Conservation (phyloP, 2,797 vertebrate genomes). For the Glossophaga mutica region DNA sequence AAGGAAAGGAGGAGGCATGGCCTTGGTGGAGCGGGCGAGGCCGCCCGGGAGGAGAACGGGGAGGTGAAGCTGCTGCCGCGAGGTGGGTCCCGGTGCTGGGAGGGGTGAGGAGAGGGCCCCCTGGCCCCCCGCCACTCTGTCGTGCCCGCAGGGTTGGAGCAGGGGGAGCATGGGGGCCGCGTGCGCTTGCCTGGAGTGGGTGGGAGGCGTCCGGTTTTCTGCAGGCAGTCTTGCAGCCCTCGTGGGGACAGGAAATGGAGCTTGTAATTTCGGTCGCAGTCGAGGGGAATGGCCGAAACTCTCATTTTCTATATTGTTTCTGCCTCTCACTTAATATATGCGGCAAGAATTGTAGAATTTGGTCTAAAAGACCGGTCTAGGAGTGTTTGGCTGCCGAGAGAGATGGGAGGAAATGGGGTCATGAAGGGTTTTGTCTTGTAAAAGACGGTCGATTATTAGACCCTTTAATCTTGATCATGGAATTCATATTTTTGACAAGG, state of each 20-base stretch:
- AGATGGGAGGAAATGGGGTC: background rate
- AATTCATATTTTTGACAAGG: background rate
- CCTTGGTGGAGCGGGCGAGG: constrained; percentile 79
- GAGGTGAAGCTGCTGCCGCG: constrained; percentile 85
- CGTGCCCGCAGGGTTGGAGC: background rate
- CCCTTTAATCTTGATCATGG: background rate
- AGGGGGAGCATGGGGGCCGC: background rate
- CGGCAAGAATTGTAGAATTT: background rate
- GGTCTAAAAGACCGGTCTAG: background rate
- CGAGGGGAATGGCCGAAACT: background rate
- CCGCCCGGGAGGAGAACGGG: constrained; percentile 89
- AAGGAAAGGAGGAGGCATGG: constrained; percentile 89
- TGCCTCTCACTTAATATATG: background rate
- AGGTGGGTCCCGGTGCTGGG: constrained; percentile 82
- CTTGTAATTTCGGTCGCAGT: constrained; percentile 29
- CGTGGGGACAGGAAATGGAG: constrained; percentile 44
- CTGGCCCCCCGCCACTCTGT: background rate
- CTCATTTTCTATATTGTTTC: background rate
- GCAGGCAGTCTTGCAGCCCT: background rate
- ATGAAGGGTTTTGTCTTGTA: background rate
- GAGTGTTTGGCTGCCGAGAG: background rate
- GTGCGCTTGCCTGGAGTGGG: background rate
- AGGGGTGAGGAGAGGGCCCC: background rate
- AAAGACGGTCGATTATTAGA: background rate
- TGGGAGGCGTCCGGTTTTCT: background rate